Evolutionary conservation across 1,140 invertebrate genomes (phyloP).

Genomic region (Homalodisca vitripennis): DNA sequence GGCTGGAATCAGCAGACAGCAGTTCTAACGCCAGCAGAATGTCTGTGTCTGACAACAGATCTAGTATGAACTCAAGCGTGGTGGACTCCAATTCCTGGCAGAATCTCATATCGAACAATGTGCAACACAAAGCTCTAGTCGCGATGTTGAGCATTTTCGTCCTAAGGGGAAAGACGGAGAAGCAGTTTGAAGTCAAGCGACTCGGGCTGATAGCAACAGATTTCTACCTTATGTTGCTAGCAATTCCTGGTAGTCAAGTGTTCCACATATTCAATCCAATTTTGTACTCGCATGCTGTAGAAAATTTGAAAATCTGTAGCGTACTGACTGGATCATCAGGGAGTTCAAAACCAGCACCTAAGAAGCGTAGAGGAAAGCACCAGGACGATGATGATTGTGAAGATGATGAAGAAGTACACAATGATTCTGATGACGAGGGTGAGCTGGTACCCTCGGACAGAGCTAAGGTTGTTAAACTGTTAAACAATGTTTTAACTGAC

Average conservation of each 20-base stretch:
- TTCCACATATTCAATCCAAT: constrained; percentile 59
- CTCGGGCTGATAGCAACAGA: constrained; percentile 50
- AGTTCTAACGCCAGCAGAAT: background rate
- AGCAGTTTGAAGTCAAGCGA: constrained; percentile 46
- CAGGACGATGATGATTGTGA: constrained; percentile 43
- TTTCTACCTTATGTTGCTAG: constrained; percentile 52
- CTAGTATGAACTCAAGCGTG: constrained; percentile 37
- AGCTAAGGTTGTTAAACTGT: constrained; percentile 4
- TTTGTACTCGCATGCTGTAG: constrained; percentile 53
- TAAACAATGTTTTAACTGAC: constrained; percentile 50
- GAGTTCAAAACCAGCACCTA: constrained; percentile 27
- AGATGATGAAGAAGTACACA: constrained; percentile 41
- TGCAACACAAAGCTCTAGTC: constrained; percentile 53
- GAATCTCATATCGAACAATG: constrained; percentile 50
- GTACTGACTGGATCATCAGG: constrained; percentile 42
- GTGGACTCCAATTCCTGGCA: constrained; percentile 50
- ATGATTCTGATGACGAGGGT: constrained; percentile 16
- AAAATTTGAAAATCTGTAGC: constrained; percentile 50
- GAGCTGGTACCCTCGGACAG: too few species aligned
- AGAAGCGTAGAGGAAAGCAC: constrained; percentile 38
- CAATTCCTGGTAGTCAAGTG: constrained; percentile 56
- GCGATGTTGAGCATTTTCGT: constrained; percentile 55
- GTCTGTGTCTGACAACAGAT: background rate
- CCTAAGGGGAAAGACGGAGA: constrained; percentile 49
- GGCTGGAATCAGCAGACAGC: constrained; percentile 40